Conservation (phyloP, 2,113 vertebrate genomes). For the Zosterops lateralis region DNA sequence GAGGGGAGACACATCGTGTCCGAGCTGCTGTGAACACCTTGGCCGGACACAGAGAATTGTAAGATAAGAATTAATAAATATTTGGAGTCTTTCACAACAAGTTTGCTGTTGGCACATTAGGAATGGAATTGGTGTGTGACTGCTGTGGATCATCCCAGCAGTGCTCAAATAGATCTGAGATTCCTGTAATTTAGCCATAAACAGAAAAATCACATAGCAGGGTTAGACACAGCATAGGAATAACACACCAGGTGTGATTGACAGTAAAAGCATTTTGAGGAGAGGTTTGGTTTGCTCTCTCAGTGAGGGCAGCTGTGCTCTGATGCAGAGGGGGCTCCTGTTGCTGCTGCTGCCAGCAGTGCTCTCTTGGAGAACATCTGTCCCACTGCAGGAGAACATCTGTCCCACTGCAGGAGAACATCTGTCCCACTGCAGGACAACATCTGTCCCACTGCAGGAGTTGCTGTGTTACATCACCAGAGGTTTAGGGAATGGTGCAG, state of each 20-base stretch:
- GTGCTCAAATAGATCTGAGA: background rate
- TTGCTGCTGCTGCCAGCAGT: background rate
- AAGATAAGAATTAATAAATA: too few species aligned
- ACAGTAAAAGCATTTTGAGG: background rate
- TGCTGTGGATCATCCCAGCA: fast-evolving
- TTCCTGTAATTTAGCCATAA: background rate
- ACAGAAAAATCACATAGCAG: background rate
- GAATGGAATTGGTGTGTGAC: fast-evolving
- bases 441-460: background rate
- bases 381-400: background rate
- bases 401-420: background rate
- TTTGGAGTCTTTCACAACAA: too few species aligned
- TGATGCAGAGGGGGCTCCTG: background rate
- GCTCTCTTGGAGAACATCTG: background rate
- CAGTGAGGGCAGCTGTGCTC: background rate
- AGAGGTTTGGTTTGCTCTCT: background rate
- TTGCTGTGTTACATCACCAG: fast-evolving
- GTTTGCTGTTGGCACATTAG: fast-evolving
- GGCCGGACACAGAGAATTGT: too few species aligned
- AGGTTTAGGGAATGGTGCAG: background rate
- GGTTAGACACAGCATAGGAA: background rate
- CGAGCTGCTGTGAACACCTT: too few species aligned
- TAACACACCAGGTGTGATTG: fast-evolving
- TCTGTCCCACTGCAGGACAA: background rate
- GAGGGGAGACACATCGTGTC: too few species aligned